Base-by-base conservation (phyloP, 2,888 invertebrate species). In the Thera obeliscata region DNA sequence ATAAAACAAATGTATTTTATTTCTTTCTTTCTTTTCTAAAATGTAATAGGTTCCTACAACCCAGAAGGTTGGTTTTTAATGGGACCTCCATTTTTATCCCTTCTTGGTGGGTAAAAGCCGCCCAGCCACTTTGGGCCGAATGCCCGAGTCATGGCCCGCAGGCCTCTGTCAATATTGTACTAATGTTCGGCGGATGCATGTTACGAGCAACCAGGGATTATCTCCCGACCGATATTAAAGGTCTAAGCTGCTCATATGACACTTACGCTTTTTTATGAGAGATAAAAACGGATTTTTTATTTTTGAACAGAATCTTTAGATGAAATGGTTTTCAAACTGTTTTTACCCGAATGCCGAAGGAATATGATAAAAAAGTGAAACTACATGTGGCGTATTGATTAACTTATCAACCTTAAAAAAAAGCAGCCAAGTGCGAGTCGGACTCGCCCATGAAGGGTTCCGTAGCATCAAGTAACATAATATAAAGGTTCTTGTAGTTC, bases 91-190 rank as follows among this genome's bases (percentile, higher is more conserved):
- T 50, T 43, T 55, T 61, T 12, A 9, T 6, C 2, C 7, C 52
- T 69, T 54, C 35, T 2, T 8, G 69, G 22, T 58, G 46, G 72
- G 64, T 78, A 79, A 76, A 76, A 78, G 77, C 69, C 66, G 68
- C 58, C 66, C 57, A 54, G 64, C 74, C 78, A 80, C 77, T 79
- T 77, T 74, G 60, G 58, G 64, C 56, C 71, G 66, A 67, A 78
- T 77, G 78, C 78, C 73, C 75, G 66, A 70, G 73, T 69, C 66
- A 63, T 38, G 62, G 63, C 48, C 63, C 56, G 36, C 64, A 63
- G 61, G 56, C 66, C 43, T 71, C 55, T 66, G 69, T 63, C 61
- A 67, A 73, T 71, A 67, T 71, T 69, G 61, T 70, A 70, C 68
- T 69, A 73, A 73, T 73, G 66, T 71, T 69, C 60, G 64, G 22